Base-by-base conservation (phyloP, 2,888 invertebrate genomes). In the Spisula solida region DNA sequence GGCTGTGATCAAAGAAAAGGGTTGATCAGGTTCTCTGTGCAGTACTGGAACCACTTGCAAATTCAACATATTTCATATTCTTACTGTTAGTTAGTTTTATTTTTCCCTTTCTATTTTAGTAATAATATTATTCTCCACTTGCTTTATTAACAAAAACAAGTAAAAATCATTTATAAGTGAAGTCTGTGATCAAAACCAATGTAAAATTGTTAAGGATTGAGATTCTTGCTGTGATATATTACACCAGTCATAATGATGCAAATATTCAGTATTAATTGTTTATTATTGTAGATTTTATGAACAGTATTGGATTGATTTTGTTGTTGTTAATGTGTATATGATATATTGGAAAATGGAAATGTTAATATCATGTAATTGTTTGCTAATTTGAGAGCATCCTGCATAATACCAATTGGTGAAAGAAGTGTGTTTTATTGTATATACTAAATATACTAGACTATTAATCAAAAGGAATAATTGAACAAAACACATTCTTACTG, bases 211-310 rank as follows among this genome's bases (percentile, higher is more conserved):
- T n/a, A n/a, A n/a, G n/a, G n/a, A n/a, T n/a, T n/a, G n/a, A n/a
- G n/a, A n/a, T n/a, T 20, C n/a, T 56, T 20, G 6, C 60, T 66
- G 60, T 66, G 60, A 66, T 66, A 66, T 66, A 25, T 66, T 66
- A 66, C n/a, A 66, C 5, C 25, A 5, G 60, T n/a, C 60, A 66
- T 25, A 25, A 66, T 66, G 51, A 81, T 48, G 48, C 48, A n/a
- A 29, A n/a, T 81, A 81, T 47, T 48, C 48, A 81, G 81, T 81
- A 48, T 81, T 81, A 47, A 16, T 1, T 20, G 2, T 66, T 25
- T 66, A 66, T 4, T 25, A 66, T 66, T 66, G 47, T 47, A 47
- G 41, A 18, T 5, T 20, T n/a, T n/a, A 18, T 51, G 47, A 81
- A 47, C 48, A 14, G 47, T 47, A 48, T 80, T 80, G 12, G 60